Conservation (phyloP, 1,140 invertebrate genomes). For the Pseudomyrmex sp. region DNA sequence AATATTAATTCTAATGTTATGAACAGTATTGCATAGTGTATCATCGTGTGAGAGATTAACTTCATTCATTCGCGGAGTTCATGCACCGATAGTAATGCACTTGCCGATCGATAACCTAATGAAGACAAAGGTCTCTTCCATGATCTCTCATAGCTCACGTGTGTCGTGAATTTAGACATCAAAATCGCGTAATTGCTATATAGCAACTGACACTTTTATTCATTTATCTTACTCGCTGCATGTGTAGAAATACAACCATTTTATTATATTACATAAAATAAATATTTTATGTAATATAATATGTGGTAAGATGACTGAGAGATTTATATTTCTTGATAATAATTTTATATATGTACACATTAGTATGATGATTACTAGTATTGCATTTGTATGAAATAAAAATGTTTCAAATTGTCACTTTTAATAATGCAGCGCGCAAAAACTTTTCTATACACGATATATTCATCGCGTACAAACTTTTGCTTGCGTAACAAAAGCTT, state of each 20-base stretch:
- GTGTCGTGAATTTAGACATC: slow-evolving; percentile 32
- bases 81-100: slow-evolving; percentile 65
- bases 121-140: slow-evolving; percentile 65
- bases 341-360: too few relatives aligned
- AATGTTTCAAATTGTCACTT: neutral
- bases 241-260: too few relatives aligned
- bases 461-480: neutral
- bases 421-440: neutral
- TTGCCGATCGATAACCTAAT: slow-evolving; percentile 66
- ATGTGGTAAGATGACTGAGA: too few relatives aligned
- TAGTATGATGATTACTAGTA: neutral
- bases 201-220: neutral
- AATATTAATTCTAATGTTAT: neutral
- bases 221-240: neutral
- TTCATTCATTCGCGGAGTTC: slow-evolving; percentile 46
- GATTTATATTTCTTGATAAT: too few relatives aligned
- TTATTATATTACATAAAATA: neutral
- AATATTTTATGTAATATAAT: neutral
- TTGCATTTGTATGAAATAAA: neutral
- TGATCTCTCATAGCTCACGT: slow-evolving; percentile 17
- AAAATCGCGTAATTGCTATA: slow-evolving; percentile 28
- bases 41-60: slow-evolving; percentile 30
- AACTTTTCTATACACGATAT: neutral
- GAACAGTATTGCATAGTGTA: slow-evolving; percentile 19
- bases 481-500: neutral